Evolutionary conservation across 2,113 vertebrate species (phyloP), one percentile per base, ranked within the genome.

Genomic region (Xyrauchen texanus): DNA sequence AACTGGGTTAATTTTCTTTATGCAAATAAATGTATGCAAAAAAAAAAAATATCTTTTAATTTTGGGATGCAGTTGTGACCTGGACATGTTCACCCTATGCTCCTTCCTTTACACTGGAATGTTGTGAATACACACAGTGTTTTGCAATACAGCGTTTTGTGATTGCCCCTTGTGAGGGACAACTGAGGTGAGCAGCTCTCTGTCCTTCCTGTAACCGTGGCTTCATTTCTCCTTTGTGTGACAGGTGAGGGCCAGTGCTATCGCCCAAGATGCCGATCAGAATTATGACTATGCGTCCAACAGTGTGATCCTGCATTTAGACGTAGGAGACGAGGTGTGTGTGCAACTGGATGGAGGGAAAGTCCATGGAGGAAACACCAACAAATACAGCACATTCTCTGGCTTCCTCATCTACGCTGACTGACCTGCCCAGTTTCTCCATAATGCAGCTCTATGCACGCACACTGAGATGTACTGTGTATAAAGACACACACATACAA

Each of bases 371-470:
- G 96, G 96, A 63, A 98, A 97, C 91, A 96, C 93, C 87, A 98
- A 98, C 91, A 98, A 97, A 87, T 98, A 98, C 91, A 97, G 96
- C 94, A 98, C 96, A 83, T 97, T 98, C 91, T 97, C 96, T 0
- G 96, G 96, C 78, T 98, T 97, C 91, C 95, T 97, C 89, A 95
- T 98, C 90, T 98, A 97, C 89, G 94, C 96, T 0, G 95, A 96
- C 91, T 96, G 93, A 93, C 16, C 76, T 58, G n/a, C 62, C 63
- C 58, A 4, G 21, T 42, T 74, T 63, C 61, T 62, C 46, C 62
- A 12, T 15, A 53, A 80, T 73, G 81, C 81, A 79, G 77, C 75
- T 70, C 58, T 52, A 52, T 8, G 73, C 60, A 84, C 21, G 63
- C 69, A 77, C 7, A 58, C 13, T n/a, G n/a, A n/a, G 49, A 69